These are phyloP conservation scores for Nipponia nippon DNA, from an alignment of 2,113 vertebrate species.

Conservation along the genomic window DNA sequence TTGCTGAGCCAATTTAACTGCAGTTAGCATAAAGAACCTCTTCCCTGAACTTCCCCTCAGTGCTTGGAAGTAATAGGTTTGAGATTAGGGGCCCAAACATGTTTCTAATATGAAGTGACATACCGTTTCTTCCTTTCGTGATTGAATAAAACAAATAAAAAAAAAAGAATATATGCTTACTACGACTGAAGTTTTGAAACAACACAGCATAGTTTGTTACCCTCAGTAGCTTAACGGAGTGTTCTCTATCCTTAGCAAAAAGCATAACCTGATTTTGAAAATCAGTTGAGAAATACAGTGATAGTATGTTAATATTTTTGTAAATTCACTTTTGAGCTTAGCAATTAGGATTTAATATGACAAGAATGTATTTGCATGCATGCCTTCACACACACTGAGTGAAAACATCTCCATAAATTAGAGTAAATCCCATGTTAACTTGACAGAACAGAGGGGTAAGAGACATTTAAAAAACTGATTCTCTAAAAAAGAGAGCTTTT, in stretches of 20 bases:
- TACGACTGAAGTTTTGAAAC: neutral
- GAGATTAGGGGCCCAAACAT: fast-evolving
- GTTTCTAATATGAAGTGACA: neutral
- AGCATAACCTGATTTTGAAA: neutral
- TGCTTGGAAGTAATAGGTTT: neutral
- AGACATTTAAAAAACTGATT: neutral
- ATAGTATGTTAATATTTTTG: neutral
- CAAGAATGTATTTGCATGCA: neutral
- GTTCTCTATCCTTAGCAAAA: neutral
- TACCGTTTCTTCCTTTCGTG: neutral
- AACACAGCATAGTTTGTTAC: neutral
- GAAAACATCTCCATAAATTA: neutral
- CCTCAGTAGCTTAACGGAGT: neutral
- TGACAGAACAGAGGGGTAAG: neutral
- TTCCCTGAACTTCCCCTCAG: neutral
- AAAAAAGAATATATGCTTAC: neutral
- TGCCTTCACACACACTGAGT: neutral
- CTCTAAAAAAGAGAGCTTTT: neutral
- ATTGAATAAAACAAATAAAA: neutral
- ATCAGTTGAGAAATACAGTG: neutral
- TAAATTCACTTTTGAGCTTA: neutral
- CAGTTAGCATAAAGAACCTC: neutral
- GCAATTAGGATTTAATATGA: neutral
- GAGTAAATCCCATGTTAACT: neutral
- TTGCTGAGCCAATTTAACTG: neutral